phyloP scores from a whole-genome alignment of 2,113 vertebrate genomes.

The Ramphastos sulfuratus region DNA sequence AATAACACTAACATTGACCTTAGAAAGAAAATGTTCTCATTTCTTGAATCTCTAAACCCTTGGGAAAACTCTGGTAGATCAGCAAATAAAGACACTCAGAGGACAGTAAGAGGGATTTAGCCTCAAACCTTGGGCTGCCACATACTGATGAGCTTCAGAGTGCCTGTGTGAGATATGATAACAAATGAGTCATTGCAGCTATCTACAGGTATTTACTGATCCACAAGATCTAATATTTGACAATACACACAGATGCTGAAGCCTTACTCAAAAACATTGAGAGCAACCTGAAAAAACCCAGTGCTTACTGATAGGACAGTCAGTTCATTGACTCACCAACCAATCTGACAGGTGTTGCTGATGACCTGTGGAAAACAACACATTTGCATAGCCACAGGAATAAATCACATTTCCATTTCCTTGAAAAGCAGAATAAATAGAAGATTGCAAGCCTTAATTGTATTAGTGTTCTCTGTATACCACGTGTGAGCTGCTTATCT shows the following conservation, averaged over 20 bases:
- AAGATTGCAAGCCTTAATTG: background rate
- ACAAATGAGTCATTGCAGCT: background rate
- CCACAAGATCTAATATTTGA: background rate
- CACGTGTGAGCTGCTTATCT: background rate
- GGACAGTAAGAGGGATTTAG: background rate
- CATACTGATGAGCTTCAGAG: background rate
- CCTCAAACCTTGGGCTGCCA: background rate
- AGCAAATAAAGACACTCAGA: background rate
- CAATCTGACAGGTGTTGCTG: background rate
- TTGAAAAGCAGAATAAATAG: background rate
- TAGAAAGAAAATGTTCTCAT: background rate
- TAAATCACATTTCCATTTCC: background rate
- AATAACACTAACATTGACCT: background rate
- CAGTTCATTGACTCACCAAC: background rate
- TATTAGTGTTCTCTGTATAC: background rate
- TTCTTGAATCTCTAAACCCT: background rate
- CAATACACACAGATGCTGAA: background rate
- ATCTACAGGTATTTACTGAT: background rate
- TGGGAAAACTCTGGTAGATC: background rate
- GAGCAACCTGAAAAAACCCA: background rate
- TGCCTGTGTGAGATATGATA: background rate
- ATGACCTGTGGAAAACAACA: background rate
- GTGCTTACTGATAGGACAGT: background rate
- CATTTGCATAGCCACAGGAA: background rate
- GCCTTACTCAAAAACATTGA: background rate